Percentiles rank a stretch among this genome's conserved stretches.
These are phyloP conservation scores for Diachasmimorpha longicaudata DNA, from an alignment of 1,140 invertebrate species.

Conservation along the genomic window DNA sequence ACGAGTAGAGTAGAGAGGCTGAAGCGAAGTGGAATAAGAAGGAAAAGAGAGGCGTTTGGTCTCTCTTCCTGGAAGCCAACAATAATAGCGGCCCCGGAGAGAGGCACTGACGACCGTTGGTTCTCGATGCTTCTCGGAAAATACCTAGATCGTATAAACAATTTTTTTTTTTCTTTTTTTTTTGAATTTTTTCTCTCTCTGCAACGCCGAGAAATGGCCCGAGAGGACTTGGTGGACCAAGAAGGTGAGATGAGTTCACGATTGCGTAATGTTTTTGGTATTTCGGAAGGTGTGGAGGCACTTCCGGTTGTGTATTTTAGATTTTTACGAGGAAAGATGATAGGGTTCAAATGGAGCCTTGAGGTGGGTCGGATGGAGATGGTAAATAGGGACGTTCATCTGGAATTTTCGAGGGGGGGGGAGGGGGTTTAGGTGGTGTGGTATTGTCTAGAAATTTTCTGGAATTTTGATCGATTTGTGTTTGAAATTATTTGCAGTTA, in stretches of 20 bases:
- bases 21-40: constrained; percentile 27
- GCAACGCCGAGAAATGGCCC: not conserved
- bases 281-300: not conserved
- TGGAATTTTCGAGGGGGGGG: no score
- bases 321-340: no score
- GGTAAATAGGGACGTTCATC: no score
- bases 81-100: constrained; percentile 53
- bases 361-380: no score
- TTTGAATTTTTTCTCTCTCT: not conserved
- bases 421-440: no score
- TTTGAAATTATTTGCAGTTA: no score
- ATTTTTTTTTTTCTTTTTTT: constrained; percentile 14
- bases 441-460: no score
- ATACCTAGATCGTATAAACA: constrained; percentile 32
- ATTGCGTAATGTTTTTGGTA: not conserved
- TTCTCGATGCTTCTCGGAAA: constrained; percentile 42
- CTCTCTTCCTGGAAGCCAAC: constrained; percentile 59
- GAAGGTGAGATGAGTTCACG: not conserved
- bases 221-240: not conserved
- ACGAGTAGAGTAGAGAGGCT: constrained; percentile 3
- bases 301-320: not conserved
- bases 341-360: no score
- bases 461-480: no score
- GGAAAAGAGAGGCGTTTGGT: constrained; percentile 47
- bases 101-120: constrained; percentile 44